These are phyloP conservation scores for Lycodopsis pacificus DNA, from an alignment of 2,797 vertebrate species.

Conservation along the genomic window DNA sequence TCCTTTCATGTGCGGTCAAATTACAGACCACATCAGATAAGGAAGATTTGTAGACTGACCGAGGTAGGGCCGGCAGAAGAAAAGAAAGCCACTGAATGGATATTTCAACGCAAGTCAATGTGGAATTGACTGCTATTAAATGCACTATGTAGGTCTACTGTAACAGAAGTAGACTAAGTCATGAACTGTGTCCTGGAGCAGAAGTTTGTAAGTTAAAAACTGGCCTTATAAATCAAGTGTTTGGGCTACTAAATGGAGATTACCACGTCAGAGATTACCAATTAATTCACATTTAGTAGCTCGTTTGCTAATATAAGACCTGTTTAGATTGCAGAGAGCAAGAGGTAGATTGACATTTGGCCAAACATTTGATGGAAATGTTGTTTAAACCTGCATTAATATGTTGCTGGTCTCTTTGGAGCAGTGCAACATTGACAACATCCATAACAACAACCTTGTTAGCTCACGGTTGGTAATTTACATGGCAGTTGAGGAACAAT, in stretches of 20 bases:
- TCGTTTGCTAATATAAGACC: not conserved
- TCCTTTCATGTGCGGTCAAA: constrained; percentile 48
- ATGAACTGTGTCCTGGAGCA: not conserved
- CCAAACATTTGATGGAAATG: not conserved
- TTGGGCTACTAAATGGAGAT: not conserved
- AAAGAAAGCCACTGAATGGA: constrained; percentile 30
- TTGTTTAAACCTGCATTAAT: not conserved
- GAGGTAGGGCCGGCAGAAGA: not conserved
- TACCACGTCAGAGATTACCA: not conserved
- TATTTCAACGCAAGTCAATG: constrained; percentile 44
- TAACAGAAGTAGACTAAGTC: not conserved
- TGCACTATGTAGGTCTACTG: not conserved
- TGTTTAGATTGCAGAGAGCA: not conserved
- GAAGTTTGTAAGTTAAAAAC: not conserved
- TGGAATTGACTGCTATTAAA: constrained; percentile 23
- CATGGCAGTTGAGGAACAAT: not conserved
- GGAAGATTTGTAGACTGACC: constrained; percentile 10
- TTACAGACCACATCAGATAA: constrained; percentile 60
- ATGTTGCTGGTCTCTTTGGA: not conserved
- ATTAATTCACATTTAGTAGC: not conserved
- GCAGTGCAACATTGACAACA: too few relatives aligned
- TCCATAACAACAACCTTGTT: not conserved
- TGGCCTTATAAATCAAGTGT: not conserved
- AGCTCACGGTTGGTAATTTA: not conserved
- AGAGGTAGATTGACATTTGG: not conserved